Base-by-base conservation (phyloP, 2,113 vertebrate species). In the Indicator indicator region DNA sequence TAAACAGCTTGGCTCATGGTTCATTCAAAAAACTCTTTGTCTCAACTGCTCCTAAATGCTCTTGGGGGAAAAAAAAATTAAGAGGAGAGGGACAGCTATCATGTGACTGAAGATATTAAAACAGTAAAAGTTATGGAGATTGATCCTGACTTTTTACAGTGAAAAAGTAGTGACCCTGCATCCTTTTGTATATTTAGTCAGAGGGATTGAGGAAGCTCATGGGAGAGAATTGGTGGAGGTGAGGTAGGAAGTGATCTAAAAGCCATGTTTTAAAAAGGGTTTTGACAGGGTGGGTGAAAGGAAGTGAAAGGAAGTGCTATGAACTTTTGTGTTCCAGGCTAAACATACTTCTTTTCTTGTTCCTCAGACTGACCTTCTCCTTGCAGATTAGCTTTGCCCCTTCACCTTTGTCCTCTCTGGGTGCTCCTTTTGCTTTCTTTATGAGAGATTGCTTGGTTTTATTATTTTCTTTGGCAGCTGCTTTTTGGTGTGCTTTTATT, bases 241-340 rank as follows among this genome's bases (percentile, higher is more conserved):
- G 83, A 94, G 72, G 62, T 88, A 87, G 87, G 77, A 96, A 95
- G 69, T 83, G 73, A 86, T 92, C 78, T 90, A 68, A 91, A 95
- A 93, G 59, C 78, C 17, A 12, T 55, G 85, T 89, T 92, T 82
- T 89, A 78, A 56, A 64, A 89, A n/a, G n/a, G 46, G 27, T 32
- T 92, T 96, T 82, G 86, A 46, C 75, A 77, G 64, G 62, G 64
- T 62, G 1, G 19, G 59, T 89, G 68, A 93, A 94, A 93, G 87
- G 88, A 88, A 87, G 75, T 74, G n/a, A n/a, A n/a, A n/a, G n/a
- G n/a, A n/a, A n/a, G 94, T 95, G 96, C 91, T 96, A 83, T 92
- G 83, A 75, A 62, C 64, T 72, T 96, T 96, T 97, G 88, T 95
- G 90, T 96, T 90, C 74, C 58, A 90, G 89, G 80, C 89, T 83